Conservation (phyloP, 2,113 vertebrate species). For the Lanius ludovicianus region DNA sequence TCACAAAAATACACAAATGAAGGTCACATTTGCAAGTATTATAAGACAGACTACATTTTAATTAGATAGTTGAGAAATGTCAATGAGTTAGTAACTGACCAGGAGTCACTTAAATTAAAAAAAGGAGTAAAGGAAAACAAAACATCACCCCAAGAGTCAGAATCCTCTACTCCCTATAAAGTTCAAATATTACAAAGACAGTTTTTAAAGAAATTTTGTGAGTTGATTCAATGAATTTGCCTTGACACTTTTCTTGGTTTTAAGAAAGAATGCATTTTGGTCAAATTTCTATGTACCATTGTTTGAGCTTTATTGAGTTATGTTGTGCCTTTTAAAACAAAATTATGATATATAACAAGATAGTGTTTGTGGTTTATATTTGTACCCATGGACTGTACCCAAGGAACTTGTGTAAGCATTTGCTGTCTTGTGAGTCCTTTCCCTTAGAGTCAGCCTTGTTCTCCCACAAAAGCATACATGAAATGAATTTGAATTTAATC, state of each 20-base stretch:
- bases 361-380: neutral
- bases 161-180: neutral
- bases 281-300: neutral
- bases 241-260: neutral
- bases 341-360: neutral
- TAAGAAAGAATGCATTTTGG: neutral
- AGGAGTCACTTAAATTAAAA: slow-evolving; percentile 39
- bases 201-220: neutral
- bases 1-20: slow-evolving; percentile 73
- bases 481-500: neutral
- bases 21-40: slow-evolving; percentile 87
- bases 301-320: neutral
- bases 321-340: neutral
- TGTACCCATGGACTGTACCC: neutral
- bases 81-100: slow-evolving; percentile 71
- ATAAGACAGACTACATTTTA: slow-evolving; percentile 74
- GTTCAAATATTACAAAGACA: neutral
- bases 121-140: neutral
- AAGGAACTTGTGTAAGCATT: neutral
- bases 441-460: neutral
- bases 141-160: neutral
- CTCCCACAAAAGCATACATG: neutral
- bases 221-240: neutral
- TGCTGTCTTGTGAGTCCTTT: neutral
- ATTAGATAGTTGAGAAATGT: slow-evolving; percentile 82